These are phyloP conservation scores for Drosophila lacicola DNA, from an alignment of 2,888 invertebrate genomes.

Conservation along the genomic window DNA sequence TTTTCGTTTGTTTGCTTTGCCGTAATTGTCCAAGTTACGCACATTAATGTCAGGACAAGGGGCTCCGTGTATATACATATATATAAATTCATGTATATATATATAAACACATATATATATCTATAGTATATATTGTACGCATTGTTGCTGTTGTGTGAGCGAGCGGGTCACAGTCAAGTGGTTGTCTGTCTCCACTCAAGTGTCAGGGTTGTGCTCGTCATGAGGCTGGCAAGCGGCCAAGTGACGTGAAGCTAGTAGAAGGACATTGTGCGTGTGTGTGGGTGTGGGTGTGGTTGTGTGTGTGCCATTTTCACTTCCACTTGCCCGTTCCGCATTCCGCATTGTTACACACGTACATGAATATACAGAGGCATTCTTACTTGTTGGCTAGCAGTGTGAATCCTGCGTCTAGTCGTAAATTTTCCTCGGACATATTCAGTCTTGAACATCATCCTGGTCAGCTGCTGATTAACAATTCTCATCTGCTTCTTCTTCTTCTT, in stretches of 20 bases:
- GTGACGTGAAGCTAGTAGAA: constrained; percentile 55
- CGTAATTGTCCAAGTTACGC: constrained; percentile 71
- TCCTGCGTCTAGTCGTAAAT: constrained; percentile 58
- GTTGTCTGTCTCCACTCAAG: constrained; percentile 76
- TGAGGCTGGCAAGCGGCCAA: constrained; percentile 56
- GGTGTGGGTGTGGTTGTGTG: not conserved
- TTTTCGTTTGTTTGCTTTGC: constrained; percentile 36
- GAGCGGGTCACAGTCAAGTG: constrained; percentile 69
- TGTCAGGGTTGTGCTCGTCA: constrained; percentile 60
- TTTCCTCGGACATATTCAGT: constrained; percentile 44
- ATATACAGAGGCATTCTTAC: constrained; percentile 14
- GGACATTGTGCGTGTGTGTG: constrained; percentile 28
- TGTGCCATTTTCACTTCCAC: constrained; percentile 61
- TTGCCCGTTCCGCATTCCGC: constrained; percentile 39
- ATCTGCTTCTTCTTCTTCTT: constrained; percentile 3
- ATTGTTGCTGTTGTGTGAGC: constrained; percentile 26
- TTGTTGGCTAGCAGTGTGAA: constrained; percentile 25
- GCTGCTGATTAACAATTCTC: constrained; percentile 27
- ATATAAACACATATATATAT: constrained; percentile 1
- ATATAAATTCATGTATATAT: constrained; percentile 1
- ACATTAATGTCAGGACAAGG: constrained; percentile 60
- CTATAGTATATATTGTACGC: constrained; percentile 18
- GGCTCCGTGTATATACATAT: not conserved
- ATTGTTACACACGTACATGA: constrained; percentile 31
- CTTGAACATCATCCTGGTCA: constrained; percentile 23